Base-by-base conservation (phyloP, 2,113 vertebrate species). In the Rostratula benghalensis region DNA sequence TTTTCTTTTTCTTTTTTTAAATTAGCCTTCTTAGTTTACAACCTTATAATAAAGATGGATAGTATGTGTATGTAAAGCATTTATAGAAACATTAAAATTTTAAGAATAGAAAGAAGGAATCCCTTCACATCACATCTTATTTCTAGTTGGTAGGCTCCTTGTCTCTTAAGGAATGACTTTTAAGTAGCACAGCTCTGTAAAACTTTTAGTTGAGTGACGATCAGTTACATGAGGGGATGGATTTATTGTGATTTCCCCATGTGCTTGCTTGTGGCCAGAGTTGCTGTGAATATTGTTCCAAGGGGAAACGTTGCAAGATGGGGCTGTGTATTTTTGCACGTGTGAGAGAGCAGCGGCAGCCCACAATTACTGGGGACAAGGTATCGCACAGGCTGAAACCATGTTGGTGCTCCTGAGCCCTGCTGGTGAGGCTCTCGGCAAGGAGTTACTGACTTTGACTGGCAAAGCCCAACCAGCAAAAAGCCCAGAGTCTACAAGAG, bases 341-440 rank as follows among this genome's bases (percentile, higher is more conserved):
- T 46, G 77, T 0, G 17, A 68, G 6, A 43, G 46, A 0, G 0
- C 39, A 7, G 60, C 3, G 2, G 35, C 43, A 2, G 11, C 54
- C 48, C 0, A 0, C 1, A 4, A 10, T 39, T 37, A 41, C 75
- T 48, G 69, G 27, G 43, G 45, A n/a, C 0, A 0, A 4, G 43
- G 24, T 0, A 0, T 19, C 48, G 48, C 9, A 1, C 30, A 20
- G 50, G 31, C 73, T 74, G 63, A 48, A 11, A 59, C 46, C 2
- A 1, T 25, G 61, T 9, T 45, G 70, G 5, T 76, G 63, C 18
- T 91, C 46, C 64, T 7, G 45, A 51, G n/a, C 50, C 65, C 70
- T 67, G 46, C 75, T 86, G 59, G 24, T 5, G 1, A 37, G 69
- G 70, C 57, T 35, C 24, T 48, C 71, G 22, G 37, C 25, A 5